phyloP scores from a whole-genome alignment of 2,113 vertebrate genomes.

The Myrmophylax atrothorax region DNA sequence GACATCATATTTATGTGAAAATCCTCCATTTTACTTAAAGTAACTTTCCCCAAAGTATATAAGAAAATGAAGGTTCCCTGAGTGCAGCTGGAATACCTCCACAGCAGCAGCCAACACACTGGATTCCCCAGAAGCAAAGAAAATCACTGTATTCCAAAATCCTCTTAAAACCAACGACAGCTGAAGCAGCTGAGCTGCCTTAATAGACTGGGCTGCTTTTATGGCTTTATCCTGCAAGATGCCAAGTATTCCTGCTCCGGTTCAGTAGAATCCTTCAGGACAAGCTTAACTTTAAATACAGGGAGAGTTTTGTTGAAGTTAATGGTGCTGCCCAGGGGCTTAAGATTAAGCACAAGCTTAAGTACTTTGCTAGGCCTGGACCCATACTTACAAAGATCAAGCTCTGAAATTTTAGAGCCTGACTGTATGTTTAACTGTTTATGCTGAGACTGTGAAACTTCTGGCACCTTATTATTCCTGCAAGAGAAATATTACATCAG shows the following conservation, averaged over 20 bases:
- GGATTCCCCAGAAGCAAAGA: neutral
- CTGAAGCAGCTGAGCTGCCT: constrained; percentile 15
- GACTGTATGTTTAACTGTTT: neutral
- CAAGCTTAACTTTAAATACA: constrained; percentile 27
- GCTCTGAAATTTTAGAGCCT: neutral
- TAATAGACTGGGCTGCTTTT: constrained; percentile 28
- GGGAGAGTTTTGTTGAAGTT: neutral
- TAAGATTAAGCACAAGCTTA: constrained; percentile 23
- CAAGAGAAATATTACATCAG: neutral
- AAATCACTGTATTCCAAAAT: constrained; percentile 3
- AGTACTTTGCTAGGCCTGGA: neutral
- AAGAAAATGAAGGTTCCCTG: neutral
- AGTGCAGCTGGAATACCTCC: neutral
- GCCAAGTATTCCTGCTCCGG: neutral
- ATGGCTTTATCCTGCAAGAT: constrained; percentile 18
- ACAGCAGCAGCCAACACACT: neutral
- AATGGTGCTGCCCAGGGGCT: neutral
- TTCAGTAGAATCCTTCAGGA: constrained; percentile 22
- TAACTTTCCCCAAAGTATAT: neutral
- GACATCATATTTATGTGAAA: neutral
- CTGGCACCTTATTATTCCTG: neutral
- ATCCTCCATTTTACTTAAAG: neutral
- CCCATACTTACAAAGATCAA: neutral
- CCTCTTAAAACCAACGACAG: neutral
- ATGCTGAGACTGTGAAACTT: neutral